phyloP scores from a whole-genome alignment of 2,888 invertebrate genomes.

The Mactromeris polynyma region DNA sequence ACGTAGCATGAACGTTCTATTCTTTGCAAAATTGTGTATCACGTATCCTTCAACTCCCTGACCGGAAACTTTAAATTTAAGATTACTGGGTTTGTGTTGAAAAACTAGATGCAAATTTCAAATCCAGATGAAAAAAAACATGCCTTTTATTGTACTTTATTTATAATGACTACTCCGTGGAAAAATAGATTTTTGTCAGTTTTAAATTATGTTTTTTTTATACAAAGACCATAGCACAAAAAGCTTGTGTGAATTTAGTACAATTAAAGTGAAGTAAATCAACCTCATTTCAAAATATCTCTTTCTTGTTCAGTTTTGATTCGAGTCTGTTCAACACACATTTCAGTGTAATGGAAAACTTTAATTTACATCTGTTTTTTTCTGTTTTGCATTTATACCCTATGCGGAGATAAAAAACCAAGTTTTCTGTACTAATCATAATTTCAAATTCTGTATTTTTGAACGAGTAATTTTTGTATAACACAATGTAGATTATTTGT shows the following conservation, averaged over 20 bases:
- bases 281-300: not conserved
- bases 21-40: constrained; percentile 25
- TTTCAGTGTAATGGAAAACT: not conserved
- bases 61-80: constrained; percentile 40
- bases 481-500: not conserved
- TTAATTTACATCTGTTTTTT: not conserved
- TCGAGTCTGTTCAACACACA: not conserved
- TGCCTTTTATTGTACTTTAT: not conserved
- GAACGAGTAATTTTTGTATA: not conserved
- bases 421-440: not conserved
- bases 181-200: constrained; percentile 7
- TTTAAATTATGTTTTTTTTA: not conserved
- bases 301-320: not conserved
- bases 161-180: not conserved
- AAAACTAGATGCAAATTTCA: not conserved
- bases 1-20: not conserved
- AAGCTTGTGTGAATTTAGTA: not conserved
- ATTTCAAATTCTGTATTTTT: not conserved
- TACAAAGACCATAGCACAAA: not conserved
- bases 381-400: not conserved
- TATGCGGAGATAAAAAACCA: not conserved
- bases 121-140: constrained; percentile 6
- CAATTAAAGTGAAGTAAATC: not conserved
- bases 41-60: constrained; percentile 23
- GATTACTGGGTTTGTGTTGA: constrained; percentile 17